A percentile compares a stretch with the other conserved stretches of the same genome.
phyloP scores from a whole-genome alignment of 1,140 invertebrate genomes.

The Aporrectodea caliginosa region DNA sequence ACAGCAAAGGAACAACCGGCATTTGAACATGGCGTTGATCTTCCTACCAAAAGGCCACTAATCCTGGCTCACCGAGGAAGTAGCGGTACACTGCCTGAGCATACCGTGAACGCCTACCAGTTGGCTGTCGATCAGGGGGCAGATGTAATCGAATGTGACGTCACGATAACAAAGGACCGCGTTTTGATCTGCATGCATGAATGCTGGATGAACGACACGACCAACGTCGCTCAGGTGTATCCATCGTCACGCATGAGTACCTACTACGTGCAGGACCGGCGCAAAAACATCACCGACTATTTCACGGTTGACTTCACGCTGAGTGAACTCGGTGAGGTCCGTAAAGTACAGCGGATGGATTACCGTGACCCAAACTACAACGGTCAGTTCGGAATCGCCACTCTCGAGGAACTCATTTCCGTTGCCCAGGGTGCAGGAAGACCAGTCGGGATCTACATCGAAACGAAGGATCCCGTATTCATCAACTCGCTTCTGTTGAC shows the following conservation, averaged over 20 bases:
- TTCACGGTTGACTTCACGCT: conserved; percentile 39
- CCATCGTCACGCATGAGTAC: conserved; percentile 18
- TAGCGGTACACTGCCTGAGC: conserved; percentile 39
- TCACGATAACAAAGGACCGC: conserved; percentile 40
- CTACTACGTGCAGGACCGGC: conserved; percentile 22
- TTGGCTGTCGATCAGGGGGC: conserved; percentile 36
- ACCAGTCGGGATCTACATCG: conserved; percentile 11
- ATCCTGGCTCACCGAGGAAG: conserved; percentile 42
- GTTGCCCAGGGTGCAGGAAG: conserved; percentile 1
- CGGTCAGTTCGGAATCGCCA: conserved; percentile 1
- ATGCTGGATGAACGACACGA: conserved; percentile 34
- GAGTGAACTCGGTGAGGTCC: conserved; percentile 27
- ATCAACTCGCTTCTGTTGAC: background rate
- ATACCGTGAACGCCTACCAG: conserved; percentile 39
- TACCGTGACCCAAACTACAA: conserved; percentile 14
- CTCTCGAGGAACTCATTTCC: conserved; percentile 18
- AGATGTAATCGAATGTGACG: conserved; percentile 42
- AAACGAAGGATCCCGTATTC: conserved; percentile 18
- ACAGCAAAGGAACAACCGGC: no score
- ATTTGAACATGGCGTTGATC: conserved; percentile 18
- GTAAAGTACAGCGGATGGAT: background rate
- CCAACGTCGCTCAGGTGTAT: conserved; percentile 35
- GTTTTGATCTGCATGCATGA: conserved; percentile 41
- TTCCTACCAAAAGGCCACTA: conserved; percentile 24
- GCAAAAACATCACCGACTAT: conserved; percentile 36